Conservation (phyloP, 2,113 vertebrate genomes). For the Tychaedon coryphoeus region DNA sequence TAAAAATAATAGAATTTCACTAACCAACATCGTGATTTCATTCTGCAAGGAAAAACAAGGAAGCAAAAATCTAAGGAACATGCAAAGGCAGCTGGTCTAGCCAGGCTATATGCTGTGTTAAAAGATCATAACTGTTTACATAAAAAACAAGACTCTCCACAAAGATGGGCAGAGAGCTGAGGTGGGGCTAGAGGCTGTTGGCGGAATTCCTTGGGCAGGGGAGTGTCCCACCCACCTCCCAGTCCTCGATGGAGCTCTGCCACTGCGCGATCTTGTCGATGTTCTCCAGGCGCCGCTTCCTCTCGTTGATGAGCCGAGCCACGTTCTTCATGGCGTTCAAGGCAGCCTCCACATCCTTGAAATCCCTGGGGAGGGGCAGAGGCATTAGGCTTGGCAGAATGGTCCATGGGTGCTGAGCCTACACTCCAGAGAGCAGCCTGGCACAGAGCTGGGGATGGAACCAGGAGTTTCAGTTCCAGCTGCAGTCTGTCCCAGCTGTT, state of each 20-base stretch:
- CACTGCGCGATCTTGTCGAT: constrained; percentile 96
- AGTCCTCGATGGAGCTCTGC: constrained; percentile 95
- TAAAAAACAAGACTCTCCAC: not conserved
- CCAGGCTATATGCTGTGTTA: not conserved
- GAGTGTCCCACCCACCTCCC: constrained; percentile 84
- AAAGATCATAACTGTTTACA: not conserved
- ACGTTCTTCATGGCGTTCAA: constrained; percentile 96
- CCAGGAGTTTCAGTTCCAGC: not conserved
- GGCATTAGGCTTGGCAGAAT: not conserved
- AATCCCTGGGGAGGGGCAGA: constrained; percentile 79
- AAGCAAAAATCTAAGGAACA: not conserved
- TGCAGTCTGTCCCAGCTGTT: not conserved
- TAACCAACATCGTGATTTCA: not conserved
- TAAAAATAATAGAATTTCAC: not conserved
- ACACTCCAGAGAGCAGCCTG: not conserved
- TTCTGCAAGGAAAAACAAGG: not conserved
- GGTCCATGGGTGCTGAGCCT: fast-evolving
- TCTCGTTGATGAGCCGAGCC: constrained; percentile 90
- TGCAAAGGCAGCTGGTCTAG: not conserved
- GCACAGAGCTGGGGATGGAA: not conserved
- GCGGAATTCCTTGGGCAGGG: too few species aligned
- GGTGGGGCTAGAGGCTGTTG: not conserved
- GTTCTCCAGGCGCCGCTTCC: constrained; percentile 93
- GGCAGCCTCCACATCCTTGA: constrained; percentile 92
- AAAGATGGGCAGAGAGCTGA: not conserved